Base-by-base conservation (phyloP, 2,888 invertebrate genomes). In the Diadromus collaris region DNA sequence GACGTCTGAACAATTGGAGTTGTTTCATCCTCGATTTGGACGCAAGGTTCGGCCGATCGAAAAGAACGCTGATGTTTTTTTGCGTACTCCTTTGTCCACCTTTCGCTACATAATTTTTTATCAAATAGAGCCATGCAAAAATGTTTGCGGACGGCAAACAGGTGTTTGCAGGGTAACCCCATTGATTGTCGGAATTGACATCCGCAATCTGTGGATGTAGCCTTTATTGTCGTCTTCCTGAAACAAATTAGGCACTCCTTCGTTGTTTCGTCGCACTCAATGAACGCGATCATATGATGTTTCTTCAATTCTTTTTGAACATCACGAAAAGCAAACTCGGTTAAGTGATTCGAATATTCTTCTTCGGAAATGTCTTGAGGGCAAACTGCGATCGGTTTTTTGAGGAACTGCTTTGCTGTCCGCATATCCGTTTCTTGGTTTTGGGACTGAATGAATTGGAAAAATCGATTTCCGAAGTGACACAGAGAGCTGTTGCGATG, bases 81-180 rank as follows among this genome's bases (percentile, higher is more conserved):
- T 34, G 48, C 32, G 19, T 76, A 76, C 34, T 51, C 63, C 19
- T 76, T 68, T 3, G 75, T 76, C 68, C 61, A 76, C 21, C 69
- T 68, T 51, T 44, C 44, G 34, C 6, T n/a, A 48, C 69, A 76
- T 6, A 68, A 61, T 4, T 29, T n/a, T 46, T 3, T 13, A n/a
- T 67, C 44, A 38, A 69, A 76, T 10, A 76, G 38, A 19, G 19
- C 2, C n/a, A 65, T 41, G 7, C 54, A 51, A 24, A 61, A 48
- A 27, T 41, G 21, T 9, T 58, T 67, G 0, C 67, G 67, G 2
- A 74, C 56, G 13, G 74, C 74, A 44, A 74, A 74, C 9, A 74
- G 56, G 41, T 74, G 67, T 41, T 46, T 74, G 32, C 74, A 67
- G 4, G 74, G 74, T 4, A 74, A 24, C 13, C 16, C 29, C 32